Conservation (phyloP, 2,113 vertebrate genomes). For the Nannobrachium achirus region DNA sequence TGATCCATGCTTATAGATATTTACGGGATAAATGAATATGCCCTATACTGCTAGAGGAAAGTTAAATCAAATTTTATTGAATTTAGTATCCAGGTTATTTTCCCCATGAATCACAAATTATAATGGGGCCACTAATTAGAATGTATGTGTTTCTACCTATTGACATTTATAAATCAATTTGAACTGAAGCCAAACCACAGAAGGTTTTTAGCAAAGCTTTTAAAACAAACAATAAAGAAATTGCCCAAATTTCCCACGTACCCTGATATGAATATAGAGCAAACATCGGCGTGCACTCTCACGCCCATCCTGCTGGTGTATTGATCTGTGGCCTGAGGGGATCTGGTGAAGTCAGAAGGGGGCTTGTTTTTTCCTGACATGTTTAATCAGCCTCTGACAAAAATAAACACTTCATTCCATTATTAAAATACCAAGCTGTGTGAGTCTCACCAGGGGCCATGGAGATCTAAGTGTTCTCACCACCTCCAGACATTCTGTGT, state of each 20-base stretch:
- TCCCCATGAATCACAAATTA: neutral
- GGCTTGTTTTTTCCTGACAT: conserved; percentile 33
- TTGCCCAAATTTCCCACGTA: neutral
- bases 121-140: conserved; percentile 21
- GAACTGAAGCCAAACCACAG: too few relatives aligned
- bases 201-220: too few relatives aligned
- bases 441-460: conserved; percentile 25
- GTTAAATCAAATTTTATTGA: conserved; percentile 33
- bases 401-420: conserved; percentile 35
- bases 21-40: too few relatives aligned
- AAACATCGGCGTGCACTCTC: neutral
- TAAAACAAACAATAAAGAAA: conserved; percentile 4
- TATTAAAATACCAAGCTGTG: conserved; percentile 14
- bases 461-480: conserved; percentile 20
- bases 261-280: neutral
- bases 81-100: conserved; percentile 25
- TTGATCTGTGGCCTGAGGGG: conserved; percentile 10
- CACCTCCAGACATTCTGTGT: conserved; percentile 24
- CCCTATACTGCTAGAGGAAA: too few relatives aligned
- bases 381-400: conserved; percentile 41
- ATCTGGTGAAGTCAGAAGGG: conserved; percentile 33
- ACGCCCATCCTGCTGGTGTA: conserved; percentile 24
- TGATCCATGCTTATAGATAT: too few relatives aligned
- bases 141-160: conserved; percentile 15
- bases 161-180: neutral